Evolutionary conservation across 2,888 invertebrate genomes (phyloP), one percentile per base, ranked within the genome.

Genomic region (Synergus gifuensis): DNA sequence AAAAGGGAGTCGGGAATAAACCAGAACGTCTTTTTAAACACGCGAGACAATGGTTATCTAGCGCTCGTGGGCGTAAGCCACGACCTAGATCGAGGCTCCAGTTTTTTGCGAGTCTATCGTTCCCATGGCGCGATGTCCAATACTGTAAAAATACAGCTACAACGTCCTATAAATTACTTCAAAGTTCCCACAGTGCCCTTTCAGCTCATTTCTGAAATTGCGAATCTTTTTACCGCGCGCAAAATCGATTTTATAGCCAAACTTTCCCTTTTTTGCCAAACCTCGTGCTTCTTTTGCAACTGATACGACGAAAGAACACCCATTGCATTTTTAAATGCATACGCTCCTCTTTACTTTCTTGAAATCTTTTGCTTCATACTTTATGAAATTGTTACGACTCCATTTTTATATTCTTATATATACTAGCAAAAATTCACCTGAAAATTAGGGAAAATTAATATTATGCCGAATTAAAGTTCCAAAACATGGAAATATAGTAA

Each of bases 131-230:
- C 85, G 49, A 85, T 86, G 88, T 89, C 88, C 86, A 87, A 86
- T 86, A 84, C 86, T 83, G 84, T 86, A 89, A 89, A 89, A 89
- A 89, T 89, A 81, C 86, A 83, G 83, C 86, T 86, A 87, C 88
- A 85, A 87, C 86, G 84, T 88, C 87, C 86, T 87, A 88, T 89
- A 89, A 89, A 89, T 89, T 89, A 88, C 88, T 85, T 40, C 81
- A 86, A 86, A 84, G 87, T 89, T 89, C 88, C 85, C 89, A 87
- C 87, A 88, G 83, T 85, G 73, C 79, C 83, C 79, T 80, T 69
- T 76, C 77, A 62, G 58, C 77, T 73, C 60, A 73, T 80, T 77
- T 78, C 80, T 62, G 77, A 79, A 82, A 82, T 81, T 81, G 49
- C 46, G 36, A 69, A 36, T 66, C 1, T 66, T 69, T 46, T 69